These are phyloP conservation scores for Agrotis segetum DNA, from an alignment of 2,888 invertebrate species.

Conservation along the genomic window DNA sequence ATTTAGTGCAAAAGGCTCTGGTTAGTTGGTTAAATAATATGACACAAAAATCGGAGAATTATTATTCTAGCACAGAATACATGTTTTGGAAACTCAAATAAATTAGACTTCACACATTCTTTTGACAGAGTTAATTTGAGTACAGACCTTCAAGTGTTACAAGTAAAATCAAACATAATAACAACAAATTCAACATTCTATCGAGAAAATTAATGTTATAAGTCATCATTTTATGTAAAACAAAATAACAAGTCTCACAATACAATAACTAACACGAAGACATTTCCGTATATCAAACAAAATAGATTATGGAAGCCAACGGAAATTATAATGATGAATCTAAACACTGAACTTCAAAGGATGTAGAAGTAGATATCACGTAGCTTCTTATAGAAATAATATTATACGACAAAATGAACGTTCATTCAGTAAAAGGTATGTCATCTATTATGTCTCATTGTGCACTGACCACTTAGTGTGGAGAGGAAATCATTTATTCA, in stretches of 20 bases:
- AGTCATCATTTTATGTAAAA: slow-evolving; percentile 49
- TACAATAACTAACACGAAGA: slow-evolving; percentile 52
- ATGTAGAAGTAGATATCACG: slow-evolving; percentile 52
- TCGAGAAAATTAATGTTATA: slow-evolving; percentile 32
- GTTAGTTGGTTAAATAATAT: slow-evolving; percentile 1
- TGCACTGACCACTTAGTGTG: slow-evolving; percentile 84
- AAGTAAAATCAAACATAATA: slow-evolving; percentile 47
- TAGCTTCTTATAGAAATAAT: slow-evolving; percentile 71
- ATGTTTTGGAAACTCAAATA: background rate
- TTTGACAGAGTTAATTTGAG: background rate
- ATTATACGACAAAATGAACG: slow-evolving; percentile 73
- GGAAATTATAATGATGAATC: slow-evolving; percentile 75
- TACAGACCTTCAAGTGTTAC: slow-evolving; percentile 33
- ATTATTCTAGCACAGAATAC: background rate
- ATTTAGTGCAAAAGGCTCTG: background rate
- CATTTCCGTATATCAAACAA: slow-evolving; percentile 60
- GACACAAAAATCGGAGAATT: slow-evolving; percentile 1
- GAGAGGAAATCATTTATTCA: slow-evolving; percentile 89
- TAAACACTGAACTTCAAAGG: slow-evolving; percentile 77
- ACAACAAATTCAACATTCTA: slow-evolving; percentile 17
- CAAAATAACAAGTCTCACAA: slow-evolving; percentile 45
- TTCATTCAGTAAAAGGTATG: slow-evolving; percentile 83
- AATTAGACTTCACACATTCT: too few relatives aligned
- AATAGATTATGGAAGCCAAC: slow-evolving; percentile 61
- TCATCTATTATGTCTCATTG: slow-evolving; percentile 86